Evolutionary conservation across 2,888 invertebrate species (phyloP).

Genomic region (Agrotis clavis): DNA sequence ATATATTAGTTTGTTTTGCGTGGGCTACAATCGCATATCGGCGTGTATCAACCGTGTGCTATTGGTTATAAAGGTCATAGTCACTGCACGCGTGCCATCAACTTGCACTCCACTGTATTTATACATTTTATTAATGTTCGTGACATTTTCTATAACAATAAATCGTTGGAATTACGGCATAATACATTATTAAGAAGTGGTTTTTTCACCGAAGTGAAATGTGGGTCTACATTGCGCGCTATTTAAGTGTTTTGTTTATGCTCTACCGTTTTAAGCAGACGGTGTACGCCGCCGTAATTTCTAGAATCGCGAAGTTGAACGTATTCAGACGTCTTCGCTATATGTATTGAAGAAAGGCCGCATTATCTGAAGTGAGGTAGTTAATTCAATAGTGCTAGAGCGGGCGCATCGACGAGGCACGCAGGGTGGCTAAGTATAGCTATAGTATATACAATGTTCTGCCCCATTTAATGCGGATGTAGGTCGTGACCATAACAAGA

Average conservation of each 20-base stretch:
- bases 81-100: conserved; percentile 33
- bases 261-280: conserved; percentile 37
- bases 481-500: conserved; percentile 69
- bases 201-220: conserved; percentile 24
- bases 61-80: conserved; percentile 69
- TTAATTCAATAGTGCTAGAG: conserved; percentile 66
- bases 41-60: conserved; percentile 57
- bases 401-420: conserved; percentile 62
- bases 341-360: conserved; percentile 63
- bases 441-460: conserved; percentile 56
- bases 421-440: conserved; percentile 53
- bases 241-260: conserved; percentile 56
- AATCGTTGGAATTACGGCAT: conserved; percentile 32
- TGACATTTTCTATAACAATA: conserved; percentile 48
- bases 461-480: conserved; percentile 70
- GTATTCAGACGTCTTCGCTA: conserved; percentile 55
- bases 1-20: conserved; percentile 72
- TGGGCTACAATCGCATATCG: conserved; percentile 55
- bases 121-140: conserved; percentile 45
- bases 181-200: conserved; percentile 40
- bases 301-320: conserved; percentile 36
- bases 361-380: conserved; percentile 62
- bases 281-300: conserved; percentile 42
- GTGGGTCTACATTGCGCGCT: conserved; percentile 52
- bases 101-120: conserved; percentile 33